Evolutionary conservation across 2,888 invertebrate species (phyloP).

Genomic region (Cheilosia vernalis): DNA sequence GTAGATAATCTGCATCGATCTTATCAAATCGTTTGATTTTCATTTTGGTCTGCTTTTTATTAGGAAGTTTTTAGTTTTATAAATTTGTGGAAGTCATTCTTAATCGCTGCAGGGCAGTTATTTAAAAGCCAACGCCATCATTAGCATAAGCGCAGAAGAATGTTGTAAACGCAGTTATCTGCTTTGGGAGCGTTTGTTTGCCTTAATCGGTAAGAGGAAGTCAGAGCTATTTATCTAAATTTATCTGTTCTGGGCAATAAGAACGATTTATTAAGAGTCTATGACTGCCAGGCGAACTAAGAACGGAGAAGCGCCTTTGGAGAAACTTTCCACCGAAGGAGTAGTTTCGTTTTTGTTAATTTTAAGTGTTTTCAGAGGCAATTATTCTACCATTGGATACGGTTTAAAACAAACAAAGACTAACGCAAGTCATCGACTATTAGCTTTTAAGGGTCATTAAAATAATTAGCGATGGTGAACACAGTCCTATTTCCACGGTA

Average conservation of each 20-base stretch:
- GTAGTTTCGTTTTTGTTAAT: not conserved
- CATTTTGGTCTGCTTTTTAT: not conserved
- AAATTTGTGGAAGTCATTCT: not conserved
- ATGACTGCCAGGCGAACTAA: not conserved
- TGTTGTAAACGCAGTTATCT: constrained; percentile 17
- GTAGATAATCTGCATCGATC: not conserved
- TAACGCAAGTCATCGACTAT: too few species aligned
- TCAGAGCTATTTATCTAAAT: constrained; percentile 25
- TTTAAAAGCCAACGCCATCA: not conserved
- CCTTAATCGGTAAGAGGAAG: constrained; percentile 18
- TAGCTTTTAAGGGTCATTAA: too few species aligned
- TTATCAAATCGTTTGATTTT: not conserved
- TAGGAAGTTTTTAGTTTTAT: not conserved
- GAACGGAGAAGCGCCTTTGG: not conserved
- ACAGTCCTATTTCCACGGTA: too few species aligned
- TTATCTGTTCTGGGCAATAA: constrained; percentile 18
- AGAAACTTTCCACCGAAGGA: not conserved
- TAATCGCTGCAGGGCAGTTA: constrained; percentile 15
- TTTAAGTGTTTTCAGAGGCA: too few species aligned
- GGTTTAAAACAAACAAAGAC: too few species aligned
- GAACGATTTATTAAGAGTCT: constrained; percentile 15
- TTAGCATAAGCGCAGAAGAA: constrained; percentile 27
- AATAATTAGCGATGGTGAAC: too few species aligned
- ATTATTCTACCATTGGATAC: too few species aligned
- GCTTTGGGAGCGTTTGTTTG: not conserved